These are phyloP conservation scores for Drosophila sucinea DNA, from an alignment of 1,140 invertebrate species.

Conservation along the genomic window DNA sequence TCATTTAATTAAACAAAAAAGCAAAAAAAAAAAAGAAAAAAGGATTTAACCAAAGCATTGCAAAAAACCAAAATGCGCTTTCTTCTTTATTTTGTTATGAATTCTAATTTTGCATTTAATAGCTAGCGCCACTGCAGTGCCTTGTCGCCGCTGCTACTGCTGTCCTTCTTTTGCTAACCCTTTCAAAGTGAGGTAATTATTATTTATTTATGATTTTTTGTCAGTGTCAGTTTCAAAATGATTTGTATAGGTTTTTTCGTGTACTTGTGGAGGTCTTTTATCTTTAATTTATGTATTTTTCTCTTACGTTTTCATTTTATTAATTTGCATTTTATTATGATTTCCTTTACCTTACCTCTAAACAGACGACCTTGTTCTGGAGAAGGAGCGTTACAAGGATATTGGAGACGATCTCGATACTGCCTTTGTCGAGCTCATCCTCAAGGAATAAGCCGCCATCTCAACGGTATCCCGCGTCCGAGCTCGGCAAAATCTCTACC, in stretches of 20 bases:
- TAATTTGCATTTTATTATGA: slow-evolving; percentile 65
- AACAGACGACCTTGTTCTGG: slow-evolving; percentile 98
- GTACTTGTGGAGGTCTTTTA: slow-evolving; percentile 28
- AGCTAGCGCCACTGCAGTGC: slow-evolving; percentile 56
- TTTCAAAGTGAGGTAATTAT: slow-evolving; percentile 11
- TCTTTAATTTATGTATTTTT: slow-evolving; percentile 39
- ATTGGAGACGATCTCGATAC: slow-evolving; percentile 99
- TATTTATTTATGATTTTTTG: neutral
- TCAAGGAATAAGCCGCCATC: slow-evolving; percentile 77
- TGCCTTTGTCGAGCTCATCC: slow-evolving; percentile 98
- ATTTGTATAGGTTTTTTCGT: slow-evolving; percentile 23
- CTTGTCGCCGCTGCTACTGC: slow-evolving; percentile 39
- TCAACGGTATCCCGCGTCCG: slow-evolving; percentile 41
- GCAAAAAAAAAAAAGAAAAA: slow-evolving; percentile 43
- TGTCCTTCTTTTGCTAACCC: slow-evolving; percentile 19
- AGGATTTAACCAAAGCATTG: slow-evolving; percentile 59
- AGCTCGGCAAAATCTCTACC: slow-evolving; percentile 31
- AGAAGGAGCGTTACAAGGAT: slow-evolving; percentile 99
- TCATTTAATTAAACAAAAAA: slow-evolving; percentile 41
- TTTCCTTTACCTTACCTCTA: slow-evolving; percentile 50
- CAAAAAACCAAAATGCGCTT: slow-evolving; percentile 63
- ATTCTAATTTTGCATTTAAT: slow-evolving; percentile 51
- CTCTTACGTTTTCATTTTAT: slow-evolving; percentile 43
- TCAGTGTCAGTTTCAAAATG: slow-evolving; percentile 13
- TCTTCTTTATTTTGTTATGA: slow-evolving; percentile 38